Conservation (phyloP, 1,140 invertebrate species). For the Drosophila gunungcola region DNA sequence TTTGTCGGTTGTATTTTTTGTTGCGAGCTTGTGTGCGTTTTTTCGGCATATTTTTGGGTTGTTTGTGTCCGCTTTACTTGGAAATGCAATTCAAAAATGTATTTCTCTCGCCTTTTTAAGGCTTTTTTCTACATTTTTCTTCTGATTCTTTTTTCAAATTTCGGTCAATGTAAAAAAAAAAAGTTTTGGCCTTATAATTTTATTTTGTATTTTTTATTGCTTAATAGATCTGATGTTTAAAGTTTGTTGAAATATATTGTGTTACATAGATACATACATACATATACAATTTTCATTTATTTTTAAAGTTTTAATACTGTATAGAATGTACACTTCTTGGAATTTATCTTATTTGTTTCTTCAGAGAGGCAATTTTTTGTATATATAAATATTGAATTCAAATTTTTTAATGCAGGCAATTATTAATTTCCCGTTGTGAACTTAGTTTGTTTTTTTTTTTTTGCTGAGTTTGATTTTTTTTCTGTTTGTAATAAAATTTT, state of each 20-base stretch:
- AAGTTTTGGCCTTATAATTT: neutral
- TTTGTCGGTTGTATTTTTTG: slow-evolving; percentile 45
- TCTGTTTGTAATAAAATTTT: no score
- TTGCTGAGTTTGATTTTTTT: neutral
- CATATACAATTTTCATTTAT: no score
- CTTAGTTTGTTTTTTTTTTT: neutral
- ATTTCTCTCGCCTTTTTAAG: slow-evolving; percentile 29
- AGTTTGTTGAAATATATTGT: no score
- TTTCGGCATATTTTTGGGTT: slow-evolving; percentile 50
- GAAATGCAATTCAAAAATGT: slow-evolving; percentile 75
- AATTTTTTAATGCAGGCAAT: no score
- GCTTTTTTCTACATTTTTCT: slow-evolving; percentile 4
- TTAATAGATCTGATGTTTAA: neutral
- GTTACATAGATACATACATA: no score
- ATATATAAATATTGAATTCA: no score
- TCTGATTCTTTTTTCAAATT: neutral
- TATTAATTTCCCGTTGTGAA: no score
- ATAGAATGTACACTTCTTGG: no score
- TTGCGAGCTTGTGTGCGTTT: slow-evolving; percentile 28
- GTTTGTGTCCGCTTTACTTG: slow-evolving; percentile 63
- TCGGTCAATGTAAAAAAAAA: neutral
- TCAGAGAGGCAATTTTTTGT: no score
- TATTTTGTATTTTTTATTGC: neutral
- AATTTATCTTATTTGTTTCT: no score
- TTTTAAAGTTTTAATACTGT: no score